Base-by-base conservation (phyloP, 2,797 vertebrate species). In the Agapornis canus region DNA sequence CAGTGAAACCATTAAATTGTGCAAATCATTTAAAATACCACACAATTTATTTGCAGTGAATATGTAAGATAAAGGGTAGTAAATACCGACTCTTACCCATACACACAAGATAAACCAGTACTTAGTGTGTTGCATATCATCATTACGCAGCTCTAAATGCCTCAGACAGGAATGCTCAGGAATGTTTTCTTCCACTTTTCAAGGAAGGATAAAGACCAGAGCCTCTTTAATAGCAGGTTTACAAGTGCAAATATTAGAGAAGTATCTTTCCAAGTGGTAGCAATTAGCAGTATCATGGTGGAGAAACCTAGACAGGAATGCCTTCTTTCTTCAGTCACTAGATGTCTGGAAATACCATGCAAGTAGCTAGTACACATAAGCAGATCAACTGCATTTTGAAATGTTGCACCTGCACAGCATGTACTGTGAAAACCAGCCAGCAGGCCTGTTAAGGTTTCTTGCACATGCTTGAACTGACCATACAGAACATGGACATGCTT, bases 61-160 rank as follows among this genome's bases (percentile, higher is more conserved):
- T 43, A 37, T 49, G n/a, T 42, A 92, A 83, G 65, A 92, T 92
- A 94, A 94, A 92, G 61, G 66, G 26, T 82, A 86, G 70, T 92
- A 96, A 96, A 94, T 66, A 93, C 47, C 82, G 81, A 75, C 94
- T 95, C 92, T 76, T 93, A 90, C 59, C 32, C 23, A 42, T 13
- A 57, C 31, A 59, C 27, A 81, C 73, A 86, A 72, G 86, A 88
- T 66, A 93, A 95, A 92, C 84, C 18, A 8, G 84, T 83, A 91
- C 66, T 90, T 92, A 72, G 82, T 5, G 1, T 61, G 39, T 32
- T 56, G 25, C 42, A 26, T 79, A 72, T 89, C 66, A 69, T 80
- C 68, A 88, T 92, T 86, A 92, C 8, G 40, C 42, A 91, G 65
- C 32, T 66, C 85, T 88, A 86, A 91, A 88, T 64, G n/a, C 69